Conservation (phyloP, 1,140 invertebrate species). For the Medauroidea extradentata region DNA sequence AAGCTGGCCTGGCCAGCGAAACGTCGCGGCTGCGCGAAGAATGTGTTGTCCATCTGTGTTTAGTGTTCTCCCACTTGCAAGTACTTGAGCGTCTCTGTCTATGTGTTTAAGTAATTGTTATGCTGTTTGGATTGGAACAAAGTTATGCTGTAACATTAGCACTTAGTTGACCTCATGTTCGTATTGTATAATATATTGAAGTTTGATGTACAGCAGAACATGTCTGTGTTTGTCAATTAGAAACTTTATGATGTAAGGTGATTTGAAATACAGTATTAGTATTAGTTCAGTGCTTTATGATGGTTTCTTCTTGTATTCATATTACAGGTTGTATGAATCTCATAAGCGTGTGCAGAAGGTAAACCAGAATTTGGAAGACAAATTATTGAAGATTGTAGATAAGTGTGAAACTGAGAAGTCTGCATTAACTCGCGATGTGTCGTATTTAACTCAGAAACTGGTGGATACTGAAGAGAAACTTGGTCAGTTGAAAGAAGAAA, state of each 20-base stretch:
- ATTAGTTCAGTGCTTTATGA: background rate
- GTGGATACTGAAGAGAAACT: constrained; percentile 85
- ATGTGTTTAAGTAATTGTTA: too few species aligned
- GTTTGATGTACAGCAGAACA: too few species aligned
- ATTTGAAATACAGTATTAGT: background rate
- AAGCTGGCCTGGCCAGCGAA: too few species aligned
- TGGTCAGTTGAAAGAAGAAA: constrained; percentile 84
- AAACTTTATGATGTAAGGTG: background rate
- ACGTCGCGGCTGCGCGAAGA: too few species aligned
- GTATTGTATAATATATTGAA: too few species aligned
- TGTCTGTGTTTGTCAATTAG: background rate
- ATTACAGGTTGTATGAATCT: constrained; percentile 78
- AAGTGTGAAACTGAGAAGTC: constrained; percentile 89
- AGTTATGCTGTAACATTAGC: too few species aligned
- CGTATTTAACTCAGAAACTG: constrained; percentile 77
- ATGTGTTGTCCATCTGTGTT: too few species aligned
- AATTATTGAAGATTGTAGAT: constrained; percentile 87
- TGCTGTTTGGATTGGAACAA: too few species aligned
- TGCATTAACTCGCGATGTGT: constrained; percentile 80
- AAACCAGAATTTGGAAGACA: constrained; percentile 93
- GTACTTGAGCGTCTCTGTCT: too few species aligned
- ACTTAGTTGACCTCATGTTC: too few species aligned
- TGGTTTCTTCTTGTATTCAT: constrained; percentile 16
- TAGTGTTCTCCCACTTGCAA: too few species aligned
- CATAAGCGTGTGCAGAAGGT: constrained; percentile 92